Base-by-base conservation (phyloP, 1,140 invertebrate species). In the Penaeus vannamei region DNA sequence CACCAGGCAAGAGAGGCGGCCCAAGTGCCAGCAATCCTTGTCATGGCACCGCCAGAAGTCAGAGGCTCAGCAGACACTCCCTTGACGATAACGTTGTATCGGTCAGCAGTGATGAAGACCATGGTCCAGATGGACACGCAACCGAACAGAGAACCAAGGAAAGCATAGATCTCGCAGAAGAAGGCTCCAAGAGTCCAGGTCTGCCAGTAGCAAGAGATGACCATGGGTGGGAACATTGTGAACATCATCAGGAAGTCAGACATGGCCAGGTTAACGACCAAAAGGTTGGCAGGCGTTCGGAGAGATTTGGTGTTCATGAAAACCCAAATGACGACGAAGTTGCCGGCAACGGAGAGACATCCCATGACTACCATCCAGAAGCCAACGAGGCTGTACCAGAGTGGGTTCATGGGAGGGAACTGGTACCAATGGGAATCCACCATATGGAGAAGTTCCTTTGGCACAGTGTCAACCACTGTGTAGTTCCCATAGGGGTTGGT, bases 311-410 rank as follows among this genome's bases (percentile, higher is more conserved):
- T 96, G 8, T 95, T 94, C 32, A 94, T 94, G 93, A 98, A 98
- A 90, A 98, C 96, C 93, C 96, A 98, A 87, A 98, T 94, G 61
- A 98, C 97, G 94, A 97, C 95, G 61, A 96, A 95, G 92, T 98
- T 98, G 87, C 97, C 97, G 80, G 93, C 85, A n/a, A 96, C 92
- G 2, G 96, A 95, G 90, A 97, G 93, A 36, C 96, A 92, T 29
- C 96, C 96, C 82, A 97, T 94, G 84, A 95, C 94, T 59, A 97
- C 95, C 1, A 96, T 96, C 14, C 97, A 94, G 32, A 97, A 94
- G 62, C 94, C 95, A 92, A 97, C 96, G 26, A 97, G 94, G 69
- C 94, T 95, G 92, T 97, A 96, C 96, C 96, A 97, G 59, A 97
- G 92, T n/a, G 96, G 96, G 92, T 96, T 96, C 93, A 97, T 93